A percentile compares a stretch with the other conserved stretches of the same genome.
Evolutionary conservation across 2,797 vertebrate species (phyloP).

Genomic region (Typhlichthys eigenmanni): DNA sequence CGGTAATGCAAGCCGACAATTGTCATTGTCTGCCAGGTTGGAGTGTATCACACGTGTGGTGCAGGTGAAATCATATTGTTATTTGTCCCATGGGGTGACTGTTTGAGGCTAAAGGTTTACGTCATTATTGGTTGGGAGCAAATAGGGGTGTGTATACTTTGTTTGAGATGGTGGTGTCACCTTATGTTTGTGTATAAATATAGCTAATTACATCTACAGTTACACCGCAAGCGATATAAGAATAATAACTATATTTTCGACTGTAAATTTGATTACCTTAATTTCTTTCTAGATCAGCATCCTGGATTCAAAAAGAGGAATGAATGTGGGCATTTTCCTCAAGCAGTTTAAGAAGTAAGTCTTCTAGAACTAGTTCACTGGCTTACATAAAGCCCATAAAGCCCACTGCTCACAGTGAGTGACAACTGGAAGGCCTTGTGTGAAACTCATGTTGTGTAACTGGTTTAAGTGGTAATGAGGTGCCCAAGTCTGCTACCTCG

Average conservation of each 20-base stretch:
- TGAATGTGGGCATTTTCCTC: constrained; percentile 98
- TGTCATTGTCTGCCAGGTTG: constrained; percentile 40
- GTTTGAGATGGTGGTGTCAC: background rate
- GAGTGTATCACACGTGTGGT: constrained; percentile 21
- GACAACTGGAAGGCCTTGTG: background rate
- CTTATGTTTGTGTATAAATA: background rate
- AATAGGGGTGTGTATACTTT: background rate
- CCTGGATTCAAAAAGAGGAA: constrained; percentile 95
- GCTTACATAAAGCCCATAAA: constrained; percentile 6
- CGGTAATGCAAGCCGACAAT: constrained; percentile 1
- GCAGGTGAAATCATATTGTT: constrained; percentile 46
- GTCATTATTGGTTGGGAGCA: background rate
- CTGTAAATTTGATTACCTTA: background rate
- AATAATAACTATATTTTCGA: too few species aligned
- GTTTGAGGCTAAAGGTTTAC: background rate
- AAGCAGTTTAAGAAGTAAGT: constrained; percentile 99
- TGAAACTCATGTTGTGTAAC: constrained; percentile 20
- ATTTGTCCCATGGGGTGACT: constrained; percentile 24
- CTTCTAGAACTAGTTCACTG: constrained; percentile 4
- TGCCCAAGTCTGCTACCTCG: constrained; percentile 1
- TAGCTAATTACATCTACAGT: background rate
- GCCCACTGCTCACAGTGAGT: background rate
- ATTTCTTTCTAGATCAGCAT: constrained; percentile 84
- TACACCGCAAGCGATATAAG: background rate
- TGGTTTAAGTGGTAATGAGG: constrained; percentile 7